These are phyloP conservation scores for Perdita meconis DNA, from an alignment of 2,888 invertebrate genomes.

Conservation along the genomic window DNA sequence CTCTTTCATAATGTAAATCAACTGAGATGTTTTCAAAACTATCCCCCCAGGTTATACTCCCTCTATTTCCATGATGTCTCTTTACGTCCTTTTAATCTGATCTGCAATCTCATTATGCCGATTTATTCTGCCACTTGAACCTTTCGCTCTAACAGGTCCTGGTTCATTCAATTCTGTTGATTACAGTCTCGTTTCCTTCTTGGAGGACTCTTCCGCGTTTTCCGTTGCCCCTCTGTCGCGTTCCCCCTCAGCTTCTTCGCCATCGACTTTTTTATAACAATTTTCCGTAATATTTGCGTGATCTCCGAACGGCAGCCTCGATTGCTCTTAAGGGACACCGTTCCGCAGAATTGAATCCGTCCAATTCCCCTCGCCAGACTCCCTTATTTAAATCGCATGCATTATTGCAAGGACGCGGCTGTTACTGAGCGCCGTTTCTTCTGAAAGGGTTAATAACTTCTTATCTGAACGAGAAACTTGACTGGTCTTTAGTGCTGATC, in stretches of 20 bases:
- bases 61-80: neutral
- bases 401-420: slow-evolving; percentile 32
- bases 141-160: slow-evolving; percentile 15
- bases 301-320: slow-evolving; percentile 39
- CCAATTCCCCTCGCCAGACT: slow-evolving; percentile 52
- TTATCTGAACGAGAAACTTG: too few species aligned
- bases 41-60: neutral
- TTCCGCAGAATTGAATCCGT: slow-evolving; percentile 64
- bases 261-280: slow-evolving; percentile 46
- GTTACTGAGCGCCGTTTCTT: slow-evolving; percentile 14
- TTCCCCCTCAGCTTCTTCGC: neutral
- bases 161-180: slow-evolving; percentile 44
- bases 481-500: too few species aligned
- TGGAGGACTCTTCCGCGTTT: neutral
- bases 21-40: slow-evolving; percentile 35
- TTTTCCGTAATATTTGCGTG: slow-evolving; percentile 56
- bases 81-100: slow-evolving; percentile 35
- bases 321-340: slow-evolving; percentile 62
- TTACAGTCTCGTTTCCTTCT: slow-evolving; percentile 41
- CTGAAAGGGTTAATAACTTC: slow-evolving; percentile 24
- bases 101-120: slow-evolving; percentile 42
- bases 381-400: slow-evolving; percentile 51
- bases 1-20: slow-evolving; percentile 11
- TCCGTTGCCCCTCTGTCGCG: neutral
- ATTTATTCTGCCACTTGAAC: slow-evolving; percentile 55